Base-by-base conservation (phyloP, 2,797 vertebrate genomes). In the Pipistrellus pygmaeus region DNA sequence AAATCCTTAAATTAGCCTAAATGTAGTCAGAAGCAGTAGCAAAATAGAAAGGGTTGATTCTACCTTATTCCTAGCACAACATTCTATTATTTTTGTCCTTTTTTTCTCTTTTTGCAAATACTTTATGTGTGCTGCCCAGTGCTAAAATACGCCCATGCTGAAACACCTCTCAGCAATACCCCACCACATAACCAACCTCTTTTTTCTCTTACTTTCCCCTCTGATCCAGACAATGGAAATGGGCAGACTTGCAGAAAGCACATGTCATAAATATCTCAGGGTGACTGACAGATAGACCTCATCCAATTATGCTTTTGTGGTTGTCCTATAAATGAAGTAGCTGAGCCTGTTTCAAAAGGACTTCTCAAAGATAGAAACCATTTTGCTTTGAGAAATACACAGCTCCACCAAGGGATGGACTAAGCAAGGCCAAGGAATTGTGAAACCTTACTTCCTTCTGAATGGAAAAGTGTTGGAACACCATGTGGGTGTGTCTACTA, bases 261-360 rank as follows among this genome's bases (percentile, higher is more conserved):
- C 30, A 53, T 7, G 6, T 62, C 23, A 14, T 68, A 84, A 96
- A 46, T 78, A 95, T 60, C 94, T 93, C 48, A 46, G 41, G 35
- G 62, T 90, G 72, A 91, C 60, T 88, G 57, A 30, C 32, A 75
- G 73, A 32, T 21, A 92, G 71, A 69, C 72, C 48, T 90, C 30
- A 92, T 95, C 92, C 89, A 96, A 46, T 76, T 87, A 72, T 57
- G 27, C 55, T 72, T 94, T 88, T 86, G 32, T 90, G 60, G 96
- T 95, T 48, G 89, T 51, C 8, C 17, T 97, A 86, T 92, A 97
- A 97, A 96, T 96, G 94, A 62, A 97, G 69, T 51, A 71, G 46
- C 81, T 62, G 75, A 91, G 25, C 80, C 78, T 83, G 55, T 97
- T 94, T 94, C 88, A 93, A 30, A 68, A 84, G 88, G 85, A 72